Conservation (phyloP, 1,140 invertebrate species). For the Apis laboriosa region DNA sequence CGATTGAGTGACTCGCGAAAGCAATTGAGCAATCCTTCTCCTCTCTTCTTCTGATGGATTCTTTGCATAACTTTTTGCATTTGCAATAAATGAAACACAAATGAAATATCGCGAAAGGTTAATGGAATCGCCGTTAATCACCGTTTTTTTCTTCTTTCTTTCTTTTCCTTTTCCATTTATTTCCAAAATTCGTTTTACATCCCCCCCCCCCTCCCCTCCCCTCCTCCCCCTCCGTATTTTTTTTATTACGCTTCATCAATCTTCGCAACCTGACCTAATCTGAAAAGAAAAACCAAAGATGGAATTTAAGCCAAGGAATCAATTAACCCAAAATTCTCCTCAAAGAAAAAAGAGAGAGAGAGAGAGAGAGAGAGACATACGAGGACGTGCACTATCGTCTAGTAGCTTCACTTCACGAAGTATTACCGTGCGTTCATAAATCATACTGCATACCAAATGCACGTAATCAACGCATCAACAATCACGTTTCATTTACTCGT, state of each 20-base stretch:
- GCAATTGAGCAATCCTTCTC: too few relatives aligned
- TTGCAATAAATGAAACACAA: too few relatives aligned
- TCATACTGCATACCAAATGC: conserved; percentile 12
- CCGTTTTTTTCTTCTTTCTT: too few relatives aligned
- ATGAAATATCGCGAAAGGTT: too few relatives aligned
- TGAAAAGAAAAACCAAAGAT: neutral
- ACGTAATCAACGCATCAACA: neutral
- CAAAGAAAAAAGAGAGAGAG: neutral
- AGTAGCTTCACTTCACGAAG: neutral
- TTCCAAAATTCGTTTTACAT: neutral
- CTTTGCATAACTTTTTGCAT: neutral
- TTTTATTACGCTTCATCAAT: neutral
- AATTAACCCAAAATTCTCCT: conserved; percentile 12
- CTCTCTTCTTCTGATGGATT: too few relatives aligned
- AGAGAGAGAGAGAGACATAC: too few relatives aligned
- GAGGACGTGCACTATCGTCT: neutral
- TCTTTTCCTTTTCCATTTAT: neutral
- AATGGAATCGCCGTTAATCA: neutral
- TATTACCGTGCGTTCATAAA: conserved; percentile 14
- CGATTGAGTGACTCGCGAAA: too few relatives aligned
- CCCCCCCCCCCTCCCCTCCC: too few relatives aligned
- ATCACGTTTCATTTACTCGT: conserved; percentile 8
- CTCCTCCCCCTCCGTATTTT: neutral
- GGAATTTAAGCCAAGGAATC: conserved; percentile 4
- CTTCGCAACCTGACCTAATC: neutral